Conservation (phyloP, 2,888 invertebrate genomes). For the Dolichopus griseipennis region DNA sequence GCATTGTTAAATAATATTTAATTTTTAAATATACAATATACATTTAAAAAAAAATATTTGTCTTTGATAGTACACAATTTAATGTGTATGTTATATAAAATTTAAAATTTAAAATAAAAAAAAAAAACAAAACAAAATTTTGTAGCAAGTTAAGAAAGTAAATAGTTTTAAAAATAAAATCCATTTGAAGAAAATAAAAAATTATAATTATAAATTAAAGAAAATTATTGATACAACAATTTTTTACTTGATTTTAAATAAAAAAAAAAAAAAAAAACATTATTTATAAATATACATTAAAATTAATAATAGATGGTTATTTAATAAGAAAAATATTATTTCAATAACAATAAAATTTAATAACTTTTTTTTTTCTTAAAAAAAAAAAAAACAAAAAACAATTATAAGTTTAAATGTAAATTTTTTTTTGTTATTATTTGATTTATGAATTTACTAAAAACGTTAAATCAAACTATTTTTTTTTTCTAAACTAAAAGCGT, state of each 20-base stretch:
- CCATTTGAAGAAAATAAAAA: too few relatives aligned
- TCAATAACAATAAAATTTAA: not conserved
- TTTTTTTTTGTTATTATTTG: too few relatives aligned
- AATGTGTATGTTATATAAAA: not conserved
- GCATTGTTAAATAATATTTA: too few relatives aligned
- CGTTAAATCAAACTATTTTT: too few relatives aligned
- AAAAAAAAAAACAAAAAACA: constrained; percentile 10
- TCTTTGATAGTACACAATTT: not conserved
- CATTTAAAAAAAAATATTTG: not conserved
- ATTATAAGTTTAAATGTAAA: too few relatives aligned
- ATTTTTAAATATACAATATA: not conserved
- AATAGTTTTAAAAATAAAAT: not conserved
- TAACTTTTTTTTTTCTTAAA: constrained; percentile 15
- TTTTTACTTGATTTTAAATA: constrained; percentile 16
- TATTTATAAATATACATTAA: constrained; percentile 17
- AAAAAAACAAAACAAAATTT: not conserved
- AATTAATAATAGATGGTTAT: constrained; percentile 19
- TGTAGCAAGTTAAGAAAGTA: not conserved
- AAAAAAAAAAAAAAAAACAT: constrained; percentile 3
- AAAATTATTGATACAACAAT: constrained; percentile 8
- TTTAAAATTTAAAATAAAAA: not conserved
- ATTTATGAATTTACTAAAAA: constrained; percentile 11
- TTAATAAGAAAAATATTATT: not conserved
- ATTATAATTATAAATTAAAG: not conserved
- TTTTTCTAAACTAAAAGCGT: too few relatives aligned